Percentiles rank a stretch among this genome's conserved stretches.
Evolutionary conservation across 1,140 invertebrate genomes (phyloP).

Genomic region (Bombus fervidus): DNA sequence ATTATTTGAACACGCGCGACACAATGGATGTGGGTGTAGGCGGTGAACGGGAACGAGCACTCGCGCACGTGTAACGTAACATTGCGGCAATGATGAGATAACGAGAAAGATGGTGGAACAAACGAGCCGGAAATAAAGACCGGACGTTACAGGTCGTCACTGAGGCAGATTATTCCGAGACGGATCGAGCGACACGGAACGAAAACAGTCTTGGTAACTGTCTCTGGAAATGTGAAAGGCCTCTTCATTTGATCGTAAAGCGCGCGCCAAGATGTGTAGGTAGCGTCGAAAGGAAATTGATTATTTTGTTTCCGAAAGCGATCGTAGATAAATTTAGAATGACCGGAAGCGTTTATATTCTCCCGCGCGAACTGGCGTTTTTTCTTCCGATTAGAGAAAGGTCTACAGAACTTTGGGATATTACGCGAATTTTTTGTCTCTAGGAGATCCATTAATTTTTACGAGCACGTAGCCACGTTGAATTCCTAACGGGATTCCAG

Average conservation of each 20-base stretch:
- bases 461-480: neutral
- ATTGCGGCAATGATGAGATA: slow-evolving; percentile 16
- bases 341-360: too few relatives aligned
- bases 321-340: too few relatives aligned
- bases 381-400: slow-evolving; percentile 63
- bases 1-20: neutral
- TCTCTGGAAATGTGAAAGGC: slow-evolving; percentile 61
- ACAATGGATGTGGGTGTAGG: neutral
- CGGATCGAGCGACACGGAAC: slow-evolving; percentile 32
- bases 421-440: neutral
- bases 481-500: slow-evolving; percentile 2
- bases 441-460: neutral
- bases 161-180: slow-evolving; percentile 51
- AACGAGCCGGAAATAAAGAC: slow-evolving; percentile 64
- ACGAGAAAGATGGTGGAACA: slow-evolving; percentile 46
- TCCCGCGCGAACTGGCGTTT: slow-evolving; percentile 1
- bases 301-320: too few relatives aligned
- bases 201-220: slow-evolving; percentile 19
- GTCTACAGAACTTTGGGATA: neutral
- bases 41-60: too few relatives aligned
- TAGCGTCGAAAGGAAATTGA: too few relatives aligned
- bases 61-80: too few relatives aligned
- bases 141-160: slow-evolving; percentile 48
- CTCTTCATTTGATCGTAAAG: too few relatives aligned
- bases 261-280: too few relatives aligned